phyloP scores from a whole-genome alignment of 1,140 invertebrate genomes.

The Lordiphosa clarofinis region DNA sequence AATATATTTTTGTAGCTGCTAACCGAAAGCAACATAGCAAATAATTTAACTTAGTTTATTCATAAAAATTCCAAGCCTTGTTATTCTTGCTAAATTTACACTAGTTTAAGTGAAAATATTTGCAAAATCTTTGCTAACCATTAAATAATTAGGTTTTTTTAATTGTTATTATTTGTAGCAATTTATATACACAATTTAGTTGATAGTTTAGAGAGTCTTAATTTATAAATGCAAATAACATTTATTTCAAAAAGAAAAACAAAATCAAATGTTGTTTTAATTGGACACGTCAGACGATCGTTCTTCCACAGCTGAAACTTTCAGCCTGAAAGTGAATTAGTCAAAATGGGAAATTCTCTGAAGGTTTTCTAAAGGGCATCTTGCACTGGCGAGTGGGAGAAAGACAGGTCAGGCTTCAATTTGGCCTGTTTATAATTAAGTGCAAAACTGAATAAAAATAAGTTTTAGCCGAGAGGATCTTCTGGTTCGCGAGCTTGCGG shows the following conservation, averaged over 20 bases:
- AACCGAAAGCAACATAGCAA: constrained; percentile 4
- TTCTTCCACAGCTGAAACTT: no score
- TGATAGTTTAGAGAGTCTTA: constrained; percentile 48
- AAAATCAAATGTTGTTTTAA: background rate
- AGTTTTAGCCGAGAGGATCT: no score
- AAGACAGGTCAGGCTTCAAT: no score
- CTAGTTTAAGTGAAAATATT: constrained; percentile 15
- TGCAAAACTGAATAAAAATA: no score
- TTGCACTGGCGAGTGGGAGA: no score
- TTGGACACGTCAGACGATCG: no score
- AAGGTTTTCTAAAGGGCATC: no score
- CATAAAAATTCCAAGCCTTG: constrained; percentile 29
- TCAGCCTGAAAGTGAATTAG: no score
- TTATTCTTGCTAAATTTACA: constrained; percentile 42
- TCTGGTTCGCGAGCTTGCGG: no score
- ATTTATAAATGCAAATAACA: constrained; percentile 51
- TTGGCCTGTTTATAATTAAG: no score
- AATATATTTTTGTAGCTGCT: constrained; percentile 12
- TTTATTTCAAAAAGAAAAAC: constrained; percentile 48
- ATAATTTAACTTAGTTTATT: constrained; percentile 11
- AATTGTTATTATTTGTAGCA: constrained; percentile 39
- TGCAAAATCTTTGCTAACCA: constrained; percentile 40
- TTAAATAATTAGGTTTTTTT: constrained; percentile 36
- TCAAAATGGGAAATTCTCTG: no score
- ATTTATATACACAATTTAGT: constrained; percentile 29